phyloP scores from a whole-genome alignment of 1,140 invertebrate species.

The Drosophila rufa region DNA sequence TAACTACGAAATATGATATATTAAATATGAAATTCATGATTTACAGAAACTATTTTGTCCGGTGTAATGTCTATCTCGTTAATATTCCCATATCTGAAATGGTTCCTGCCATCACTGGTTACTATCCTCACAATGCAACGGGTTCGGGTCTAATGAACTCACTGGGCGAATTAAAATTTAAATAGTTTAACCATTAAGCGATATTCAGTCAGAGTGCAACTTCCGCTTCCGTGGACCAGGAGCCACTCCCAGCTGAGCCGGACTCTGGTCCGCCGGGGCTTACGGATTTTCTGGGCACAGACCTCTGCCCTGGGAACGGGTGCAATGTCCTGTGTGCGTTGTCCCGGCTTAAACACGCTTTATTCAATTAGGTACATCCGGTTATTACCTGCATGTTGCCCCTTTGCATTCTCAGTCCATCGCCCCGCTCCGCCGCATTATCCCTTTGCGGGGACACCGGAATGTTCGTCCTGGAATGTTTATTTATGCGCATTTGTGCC shows the following conservation, averaged over 20 bases:
- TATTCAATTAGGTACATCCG: constrained; percentile 83
- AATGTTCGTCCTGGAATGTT: constrained; percentile 61
- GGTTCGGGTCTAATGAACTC: constrained; percentile 45
- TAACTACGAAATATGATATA: too few species aligned
- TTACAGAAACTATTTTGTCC: not conserved
- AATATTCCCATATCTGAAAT: not conserved
- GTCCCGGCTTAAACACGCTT: constrained; percentile 70
- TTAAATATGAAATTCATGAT: too few species aligned
- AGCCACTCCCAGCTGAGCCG: constrained; percentile 32
- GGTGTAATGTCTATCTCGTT: not conserved
- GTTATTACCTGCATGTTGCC: constrained; percentile 74
- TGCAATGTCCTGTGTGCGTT: constrained; percentile 50
- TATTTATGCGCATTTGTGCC: constrained; percentile 61
- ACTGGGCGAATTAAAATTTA: constrained; percentile 69
- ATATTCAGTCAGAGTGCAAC: constrained; percentile 56
- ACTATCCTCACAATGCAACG: constrained; percentile 17
- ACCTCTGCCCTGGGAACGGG: constrained; percentile 24
- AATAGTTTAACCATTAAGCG: constrained; percentile 75
- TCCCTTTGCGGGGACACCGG: constrained; percentile 53
- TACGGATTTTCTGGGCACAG: constrained; percentile 8
- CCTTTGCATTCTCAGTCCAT: not conserved
- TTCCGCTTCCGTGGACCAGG: constrained; percentile 48
- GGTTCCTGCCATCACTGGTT: not conserved
- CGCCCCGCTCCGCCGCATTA: constrained; percentile 3
- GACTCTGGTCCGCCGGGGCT: constrained; percentile 24